Base-by-base conservation (phyloP, 1,140 invertebrate genomes). In the Dermatophagoides farinae region DNA sequence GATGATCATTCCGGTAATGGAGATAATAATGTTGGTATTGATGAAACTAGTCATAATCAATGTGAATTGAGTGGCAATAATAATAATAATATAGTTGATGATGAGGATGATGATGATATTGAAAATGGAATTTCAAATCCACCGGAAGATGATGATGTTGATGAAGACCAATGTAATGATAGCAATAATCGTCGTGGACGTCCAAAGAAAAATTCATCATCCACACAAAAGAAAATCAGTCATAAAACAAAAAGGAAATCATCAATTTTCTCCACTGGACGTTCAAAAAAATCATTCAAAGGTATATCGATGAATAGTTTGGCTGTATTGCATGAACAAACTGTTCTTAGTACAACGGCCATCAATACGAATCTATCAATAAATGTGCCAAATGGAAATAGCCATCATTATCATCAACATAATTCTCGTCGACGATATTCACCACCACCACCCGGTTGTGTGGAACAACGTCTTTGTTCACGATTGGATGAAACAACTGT, bases 251-350 rank as follows among this genome's bases (percentile, higher is more conserved):
- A 77, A 67, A 77, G 61, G 75, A 65, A 70, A 72, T 5, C 47
- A 20, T 4, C 23, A 6, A n/a, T 12, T 5, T 31, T 31, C 8
- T 31, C 31, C 2, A 31, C 31, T 31, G 31, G 31, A 31, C 31
- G 31, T 31, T 31, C 31, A 8, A 61, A 64, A 38, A 80, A 78
- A 67, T 73, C 75, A 2, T 82, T 81, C 67, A 81, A 80, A 67
- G 67, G 75, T 9, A 77, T 79, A 31, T 80, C 82, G 71, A 88
- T 88, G 65, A 82, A 82, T 61, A 86, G 88, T 20, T 74, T 93
- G 55, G 88, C 92, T 74, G 73, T 91, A 62, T 72, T 95, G 61
- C 89, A 95, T 70, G 87, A 80, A 67, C 83, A 91, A 71, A 93
- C 89, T 20, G 73, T 93, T 52, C 77, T 88, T 5, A 91, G 86